Conservation (phyloP, 2,888 invertebrate species). For the Callyntrura sp. region DNA sequence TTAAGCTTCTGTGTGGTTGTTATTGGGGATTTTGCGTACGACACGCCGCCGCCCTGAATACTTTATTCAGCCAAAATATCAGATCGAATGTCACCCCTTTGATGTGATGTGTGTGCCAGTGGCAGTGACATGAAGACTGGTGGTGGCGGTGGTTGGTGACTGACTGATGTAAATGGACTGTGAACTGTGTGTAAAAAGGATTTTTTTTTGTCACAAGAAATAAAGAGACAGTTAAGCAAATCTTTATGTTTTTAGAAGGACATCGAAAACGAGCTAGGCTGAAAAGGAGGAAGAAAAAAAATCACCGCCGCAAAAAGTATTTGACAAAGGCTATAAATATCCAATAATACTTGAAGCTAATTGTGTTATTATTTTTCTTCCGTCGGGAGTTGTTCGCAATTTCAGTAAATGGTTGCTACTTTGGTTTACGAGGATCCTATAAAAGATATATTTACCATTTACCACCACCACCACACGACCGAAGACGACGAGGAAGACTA, state of each 20-base stretch:
- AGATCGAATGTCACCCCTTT: constrained; percentile 43
- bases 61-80: constrained; percentile 41
- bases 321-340: constrained; percentile 27
- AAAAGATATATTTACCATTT: no score
- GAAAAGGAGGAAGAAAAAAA: no score
- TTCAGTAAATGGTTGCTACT: neutral
- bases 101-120: constrained; percentile 30
- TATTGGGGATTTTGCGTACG: neutral
- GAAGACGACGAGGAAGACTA: no score
- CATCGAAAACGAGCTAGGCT: neutral
- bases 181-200: neutral
- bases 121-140: no score
- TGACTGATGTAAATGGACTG: constrained; percentile 55
- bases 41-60: constrained; percentile 61
- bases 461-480: no score
- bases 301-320: constrained; percentile 10
- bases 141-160: constrained; percentile 33
- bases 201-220: neutral
- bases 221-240: neutral
- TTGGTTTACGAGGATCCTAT: neutral
- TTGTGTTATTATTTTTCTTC: constrained; percentile 3
- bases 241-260: neutral
- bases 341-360: constrained; percentile 16
- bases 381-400: neutral
- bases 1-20: neutral